phyloP scores from a whole-genome alignment of 2,113 vertebrate genomes.

The Actenoides hombroni region DNA sequence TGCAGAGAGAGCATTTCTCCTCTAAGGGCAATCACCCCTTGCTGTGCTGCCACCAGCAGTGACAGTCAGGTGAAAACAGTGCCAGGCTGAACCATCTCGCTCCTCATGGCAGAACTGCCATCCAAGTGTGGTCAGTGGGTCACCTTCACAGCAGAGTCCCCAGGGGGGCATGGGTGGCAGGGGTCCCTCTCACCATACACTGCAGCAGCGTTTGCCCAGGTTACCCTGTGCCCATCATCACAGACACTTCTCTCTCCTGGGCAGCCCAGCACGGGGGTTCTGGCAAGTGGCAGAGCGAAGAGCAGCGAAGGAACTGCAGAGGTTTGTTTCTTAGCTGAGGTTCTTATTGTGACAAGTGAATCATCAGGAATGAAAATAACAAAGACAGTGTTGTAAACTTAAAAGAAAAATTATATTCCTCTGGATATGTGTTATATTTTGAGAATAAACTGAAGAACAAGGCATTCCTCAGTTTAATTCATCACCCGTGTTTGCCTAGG shows the following conservation, averaged over 20 bases:
- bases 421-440: background rate
- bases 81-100: rapidly evolving
- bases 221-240: too few species aligned
- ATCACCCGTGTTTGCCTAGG: background rate
- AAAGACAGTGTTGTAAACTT: background rate
- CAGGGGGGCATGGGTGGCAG: rapidly evolving
- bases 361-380: background rate
- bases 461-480: background rate
- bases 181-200: rapidly evolving
- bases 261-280: rapidly evolving
- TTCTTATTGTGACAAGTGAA: slow-evolving; percentile 35
- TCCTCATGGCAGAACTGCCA: background rate
- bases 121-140: rapidly evolving
- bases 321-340: background rate
- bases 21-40: background rate
- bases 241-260: background rate
- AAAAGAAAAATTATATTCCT: background rate
- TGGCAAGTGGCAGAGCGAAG: rapidly evolving
- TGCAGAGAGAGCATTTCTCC: background rate
- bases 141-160: rapidly evolving
- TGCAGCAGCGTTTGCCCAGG: rapidly evolving
- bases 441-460: slow-evolving; percentile 9
- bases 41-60: rapidly evolving
- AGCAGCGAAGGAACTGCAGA: rapidly evolving
- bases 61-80: background rate